Evolutionary conservation across 2,888 invertebrate genomes (phyloP), one percentile per base, ranked within the genome.

Genomic region (Drosophila mimetica): DNA sequence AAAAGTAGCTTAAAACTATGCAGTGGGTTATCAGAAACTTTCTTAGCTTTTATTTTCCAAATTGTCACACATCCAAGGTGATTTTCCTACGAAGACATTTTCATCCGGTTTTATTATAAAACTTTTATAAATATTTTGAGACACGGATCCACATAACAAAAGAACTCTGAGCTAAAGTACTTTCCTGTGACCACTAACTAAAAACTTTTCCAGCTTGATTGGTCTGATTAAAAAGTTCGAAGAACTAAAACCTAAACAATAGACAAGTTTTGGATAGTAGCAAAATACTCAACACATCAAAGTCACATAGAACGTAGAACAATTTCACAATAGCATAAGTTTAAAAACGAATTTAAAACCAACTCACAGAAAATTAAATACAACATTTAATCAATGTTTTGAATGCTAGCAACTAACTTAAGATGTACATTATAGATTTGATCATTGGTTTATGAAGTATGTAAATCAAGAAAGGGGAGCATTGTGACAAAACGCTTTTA

Each of bases 401-500:
- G 48, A 48, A 34, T 13, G 60, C 9, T 28, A 11, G 14, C 7
- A 8, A 14, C 22, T 46, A 55, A 5, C 34, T 9, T 57, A 60
- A 60, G 59, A 44, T 3, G 60, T 61, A 61, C 30, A 57, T 60
- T 67, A 30, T 60, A 59, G 39, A 30, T 69, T 69, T 58, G 47
- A 69, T 47, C 51, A 36, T 42, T 64, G 55, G 7, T 64, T 55
- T 47, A 57, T 46, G 41, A 41, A 39, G 47, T n/a, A n/a, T n/a
- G n/a, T 32, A 59, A 71, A 59, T 36, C 20, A 71, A 66, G 70
- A 76, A 72, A 77, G 83, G 86, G 86, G 72, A 86, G 86, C 75
- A 83, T 71, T 71, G 58, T 78, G 73, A 76, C 73, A 76, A 84
- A 84, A 79, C 84, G 84, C 84, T 84, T 83, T 79, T 86, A 84